phyloP scores from a whole-genome alignment of 64 coral and sea anemone species.

The Dendronephthya gigantea region DNA sequence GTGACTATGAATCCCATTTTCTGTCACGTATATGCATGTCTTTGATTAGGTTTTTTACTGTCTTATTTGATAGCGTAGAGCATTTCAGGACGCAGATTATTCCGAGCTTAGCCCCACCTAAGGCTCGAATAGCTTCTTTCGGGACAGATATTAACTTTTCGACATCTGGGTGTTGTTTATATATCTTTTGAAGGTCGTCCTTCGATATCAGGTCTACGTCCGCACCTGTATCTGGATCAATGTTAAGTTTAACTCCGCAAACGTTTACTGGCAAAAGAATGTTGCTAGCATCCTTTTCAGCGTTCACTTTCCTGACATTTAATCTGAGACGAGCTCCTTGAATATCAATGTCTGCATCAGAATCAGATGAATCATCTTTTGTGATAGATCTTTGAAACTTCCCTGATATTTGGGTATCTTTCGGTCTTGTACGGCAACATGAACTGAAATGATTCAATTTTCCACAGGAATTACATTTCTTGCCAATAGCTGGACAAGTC shows the following conservation, averaged over 20 bases:
- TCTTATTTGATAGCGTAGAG: neutral
- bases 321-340: neutral
- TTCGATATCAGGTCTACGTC: constrained; percentile 11
- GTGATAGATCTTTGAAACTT: neutral
- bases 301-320: neutral
- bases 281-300: neutral
- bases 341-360: neutral
- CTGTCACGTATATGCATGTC: neutral
- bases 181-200: neutral
- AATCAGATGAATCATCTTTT: neutral
- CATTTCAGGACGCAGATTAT: neutral
- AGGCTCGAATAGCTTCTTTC: neutral
- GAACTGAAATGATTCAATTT: neutral
- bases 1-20: neutral
- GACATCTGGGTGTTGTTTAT: neutral
- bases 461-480: neutral
- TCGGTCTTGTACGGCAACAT: neutral
- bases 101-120: neutral
- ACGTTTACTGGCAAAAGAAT: neutral
- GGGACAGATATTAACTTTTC: neutral
- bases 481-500: neutral
- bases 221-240: neutral
- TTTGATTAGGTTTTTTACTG: neutral
- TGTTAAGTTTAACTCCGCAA: neutral
- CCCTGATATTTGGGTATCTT: neutral